phyloP scores from a whole-genome alignment of 2,797 vertebrate species.

The Acanthurus leucopareius region DNA sequence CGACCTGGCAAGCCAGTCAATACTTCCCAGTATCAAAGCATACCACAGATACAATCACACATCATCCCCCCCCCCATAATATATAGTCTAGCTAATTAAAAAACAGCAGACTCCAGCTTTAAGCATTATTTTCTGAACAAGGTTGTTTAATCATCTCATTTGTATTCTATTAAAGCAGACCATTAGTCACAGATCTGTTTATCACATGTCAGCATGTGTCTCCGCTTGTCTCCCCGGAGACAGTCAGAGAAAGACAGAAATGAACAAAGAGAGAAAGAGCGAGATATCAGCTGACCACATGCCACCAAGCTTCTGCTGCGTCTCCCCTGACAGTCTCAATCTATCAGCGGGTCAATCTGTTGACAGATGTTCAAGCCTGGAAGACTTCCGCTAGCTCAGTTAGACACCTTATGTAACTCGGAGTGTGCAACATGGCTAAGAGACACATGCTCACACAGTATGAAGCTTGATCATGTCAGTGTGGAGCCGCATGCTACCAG shows the following conservation, averaged over 20 bases:
- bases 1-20: conserved; percentile 28
- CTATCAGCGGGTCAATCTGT: conserved; percentile 68
- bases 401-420: conserved; percentile 55
- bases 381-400: conserved; percentile 58
- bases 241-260: conserved; percentile 42
- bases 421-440: conserved; percentile 37
- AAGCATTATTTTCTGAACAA: conserved; percentile 23
- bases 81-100: conserved; percentile 33
- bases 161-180: conserved; percentile 67
- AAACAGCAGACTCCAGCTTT: conserved; percentile 36
- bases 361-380: conserved; percentile 64
- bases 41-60: neutral
- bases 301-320: conserved; percentile 38
- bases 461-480: conserved; percentile 51
- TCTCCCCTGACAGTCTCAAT: conserved; percentile 54
- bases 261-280: conserved; percentile 40
- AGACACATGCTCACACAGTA: conserved; percentile 71
- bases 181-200: conserved; percentile 74
- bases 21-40: conserved; percentile 18
- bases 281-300: conserved; percentile 60
- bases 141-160: conserved; percentile 66
- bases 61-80: neutral
- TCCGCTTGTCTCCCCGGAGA: conserved; percentile 60
- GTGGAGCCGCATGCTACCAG: conserved; percentile 38
- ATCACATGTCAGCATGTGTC: conserved; percentile 68